Evolutionary conservation across 2,888 invertebrate genomes (phyloP).

Genomic region (Hybos culiciformis): DNA sequence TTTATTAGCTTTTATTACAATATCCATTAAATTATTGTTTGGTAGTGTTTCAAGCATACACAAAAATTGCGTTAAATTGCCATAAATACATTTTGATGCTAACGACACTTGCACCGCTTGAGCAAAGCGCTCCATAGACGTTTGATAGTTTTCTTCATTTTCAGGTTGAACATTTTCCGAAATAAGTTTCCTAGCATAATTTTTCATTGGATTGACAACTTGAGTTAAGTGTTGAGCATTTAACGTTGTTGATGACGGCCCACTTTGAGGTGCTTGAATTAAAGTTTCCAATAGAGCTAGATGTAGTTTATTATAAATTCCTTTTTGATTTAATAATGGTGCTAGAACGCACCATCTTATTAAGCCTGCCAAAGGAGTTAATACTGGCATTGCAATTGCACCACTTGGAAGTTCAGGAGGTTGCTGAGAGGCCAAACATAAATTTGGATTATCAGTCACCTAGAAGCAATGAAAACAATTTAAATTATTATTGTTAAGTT

Average conservation of each 20-base stretch:
- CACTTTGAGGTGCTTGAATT: conserved; percentile 36
- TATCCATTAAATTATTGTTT: conserved; percentile 46
- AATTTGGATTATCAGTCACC: conserved; percentile 47
- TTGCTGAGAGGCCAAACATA: conserved; percentile 55
- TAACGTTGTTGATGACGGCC: conserved; percentile 45
- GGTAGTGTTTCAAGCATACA: conserved; percentile 48
- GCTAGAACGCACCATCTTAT: conserved; percentile 62
- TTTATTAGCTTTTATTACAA: conserved; percentile 49
- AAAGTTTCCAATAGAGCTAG: conserved; percentile 52
- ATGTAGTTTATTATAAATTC: conserved; percentile 49
- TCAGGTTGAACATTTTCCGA: conserved; percentile 33
- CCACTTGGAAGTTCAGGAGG: conserved; percentile 57
- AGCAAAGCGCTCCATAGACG: conserved; percentile 59
- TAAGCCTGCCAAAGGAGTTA: conserved; percentile 68
- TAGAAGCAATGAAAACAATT: conserved; percentile 19
- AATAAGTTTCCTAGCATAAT: conserved; percentile 33
- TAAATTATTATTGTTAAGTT: neutral
- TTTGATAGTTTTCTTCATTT: conserved; percentile 38
- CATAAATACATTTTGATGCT: conserved; percentile 64
- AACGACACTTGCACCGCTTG: conserved; percentile 73
- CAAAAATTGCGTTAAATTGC: conserved; percentile 57
- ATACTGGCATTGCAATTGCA: conserved; percentile 71
- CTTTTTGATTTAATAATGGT: conserved; percentile 40
- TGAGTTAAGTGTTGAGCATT: conserved; percentile 47
- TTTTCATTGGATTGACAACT: conserved; percentile 38